Conservation (phyloP, 2,888 invertebrate genomes). For the Drosophila flavopinicola region DNA sequence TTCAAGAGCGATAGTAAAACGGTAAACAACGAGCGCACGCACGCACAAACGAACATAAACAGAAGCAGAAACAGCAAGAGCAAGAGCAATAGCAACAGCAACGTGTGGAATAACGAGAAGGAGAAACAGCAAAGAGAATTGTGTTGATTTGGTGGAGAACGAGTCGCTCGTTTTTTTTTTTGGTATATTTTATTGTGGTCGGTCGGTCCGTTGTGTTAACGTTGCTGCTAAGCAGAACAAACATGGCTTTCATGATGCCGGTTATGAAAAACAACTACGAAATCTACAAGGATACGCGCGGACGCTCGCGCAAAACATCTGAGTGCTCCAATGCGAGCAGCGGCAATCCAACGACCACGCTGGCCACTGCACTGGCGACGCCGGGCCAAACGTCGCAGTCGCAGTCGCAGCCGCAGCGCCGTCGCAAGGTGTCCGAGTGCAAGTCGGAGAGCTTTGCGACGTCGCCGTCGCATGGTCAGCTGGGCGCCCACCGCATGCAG, state of each 20-base stretch:
- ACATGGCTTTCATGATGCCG: constrained; percentile 98
- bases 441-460: constrained; percentile 85
- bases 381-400: constrained; percentile 70
- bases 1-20: constrained; percentile 8
- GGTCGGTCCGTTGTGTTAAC: constrained; percentile 4
- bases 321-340: constrained; percentile 87
- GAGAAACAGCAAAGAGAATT: constrained; percentile 17
- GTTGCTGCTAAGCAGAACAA: neutral
- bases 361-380: constrained; percentile 86
- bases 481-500: constrained; percentile 83
- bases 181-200: constrained; percentile 15
- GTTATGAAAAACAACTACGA: constrained; percentile 97
- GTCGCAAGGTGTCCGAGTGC: constrained; percentile 86
- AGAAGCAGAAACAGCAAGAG: constrained; percentile 29
- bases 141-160: constrained; percentile 9
- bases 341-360: constrained; percentile 84
- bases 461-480: constrained; percentile 84
- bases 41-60: neutral
- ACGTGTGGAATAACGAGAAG: constrained; percentile 24
- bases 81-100: constrained; percentile 28
- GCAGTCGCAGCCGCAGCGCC: constrained; percentile 80
- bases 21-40: constrained; percentile 9
- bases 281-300: constrained; percentile 92
- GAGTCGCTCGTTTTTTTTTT: neutral
- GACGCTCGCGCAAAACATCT: constrained; percentile 90